phyloP scores from a whole-genome alignment of 2,797 vertebrate genomes.

The Chloroceryle amazona region DNA sequence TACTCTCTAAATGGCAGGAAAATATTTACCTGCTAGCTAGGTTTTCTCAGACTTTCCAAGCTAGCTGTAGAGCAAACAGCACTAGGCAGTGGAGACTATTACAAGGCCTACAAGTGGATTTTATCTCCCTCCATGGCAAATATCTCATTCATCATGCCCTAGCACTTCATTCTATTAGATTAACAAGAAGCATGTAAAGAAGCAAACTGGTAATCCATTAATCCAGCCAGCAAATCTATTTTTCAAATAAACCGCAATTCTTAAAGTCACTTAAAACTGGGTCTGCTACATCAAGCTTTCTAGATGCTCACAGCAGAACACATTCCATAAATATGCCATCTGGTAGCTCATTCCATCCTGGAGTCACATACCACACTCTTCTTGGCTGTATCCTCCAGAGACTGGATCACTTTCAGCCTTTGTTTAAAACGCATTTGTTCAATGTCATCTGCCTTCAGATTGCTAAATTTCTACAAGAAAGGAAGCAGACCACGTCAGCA shows the following conservation, averaged over 20 bases:
- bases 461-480: constrained; percentile 89
- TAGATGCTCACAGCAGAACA: background rate
- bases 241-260: background rate
- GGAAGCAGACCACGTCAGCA: background rate
- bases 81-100: background rate
- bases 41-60: background rate
- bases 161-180: background rate
- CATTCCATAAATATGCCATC: background rate
- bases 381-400: constrained; percentile 95
- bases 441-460: constrained; percentile 90
- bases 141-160: background rate
- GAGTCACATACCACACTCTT: constrained; percentile 92
- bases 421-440: constrained; percentile 99
- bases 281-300: background rate
- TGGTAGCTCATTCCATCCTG: background rate
- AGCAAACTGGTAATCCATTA: background rate
- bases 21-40: background rate
- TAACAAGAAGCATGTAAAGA: background rate
- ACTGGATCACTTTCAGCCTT: constrained; percentile 97
- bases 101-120: background rate
- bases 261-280: background rate
- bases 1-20: background rate
- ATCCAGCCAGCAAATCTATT: background rate
- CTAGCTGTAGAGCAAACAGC: background rate
- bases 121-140: background rate